These are phyloP conservation scores for Coracias cyanogaster DNA, from an alignment of 2,797 vertebrate species.

Conservation along the genomic window DNA sequence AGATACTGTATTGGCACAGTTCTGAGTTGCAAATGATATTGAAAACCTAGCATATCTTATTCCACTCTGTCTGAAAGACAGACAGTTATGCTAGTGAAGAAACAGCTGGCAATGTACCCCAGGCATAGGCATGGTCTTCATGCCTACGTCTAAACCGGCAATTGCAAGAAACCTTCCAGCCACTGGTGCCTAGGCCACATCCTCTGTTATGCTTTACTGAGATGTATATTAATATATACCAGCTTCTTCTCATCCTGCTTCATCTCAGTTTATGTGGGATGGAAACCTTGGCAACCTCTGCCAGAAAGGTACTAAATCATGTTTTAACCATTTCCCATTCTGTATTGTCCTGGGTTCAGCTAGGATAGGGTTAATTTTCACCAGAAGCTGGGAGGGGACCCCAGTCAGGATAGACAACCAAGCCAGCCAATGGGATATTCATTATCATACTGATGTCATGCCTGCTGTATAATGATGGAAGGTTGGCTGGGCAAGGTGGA, in stretches of 20 bases:
- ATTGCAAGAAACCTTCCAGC: background rate
- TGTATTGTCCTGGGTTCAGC: background rate
- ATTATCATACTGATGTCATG: too few species aligned
- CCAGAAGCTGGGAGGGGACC: too few species aligned
- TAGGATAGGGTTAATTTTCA: too few species aligned
- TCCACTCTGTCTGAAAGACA: background rate
- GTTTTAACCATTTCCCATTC: background rate
- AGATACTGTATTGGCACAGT: background rate
- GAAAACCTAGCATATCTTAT: background rate
- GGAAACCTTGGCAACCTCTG: background rate
- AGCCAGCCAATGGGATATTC: too few species aligned
- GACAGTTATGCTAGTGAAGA: background rate
- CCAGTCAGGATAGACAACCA: too few species aligned
- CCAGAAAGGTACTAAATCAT: background rate
- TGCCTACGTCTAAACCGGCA: background rate
- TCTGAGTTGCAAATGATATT: background rate
- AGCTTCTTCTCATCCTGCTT: background rate
- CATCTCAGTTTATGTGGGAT: background rate
- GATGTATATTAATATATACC: background rate
- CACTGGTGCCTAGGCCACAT: fast-evolving
- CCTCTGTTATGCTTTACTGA: background rate
- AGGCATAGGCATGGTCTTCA: background rate
- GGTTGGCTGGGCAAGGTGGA: too few species aligned
- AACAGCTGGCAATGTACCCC: background rate
- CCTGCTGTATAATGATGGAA: too few species aligned